Evolutionary conservation across 2,113 vertebrate species (phyloP).

Genomic region (Paradoxurus hermaphroditus): DNA sequence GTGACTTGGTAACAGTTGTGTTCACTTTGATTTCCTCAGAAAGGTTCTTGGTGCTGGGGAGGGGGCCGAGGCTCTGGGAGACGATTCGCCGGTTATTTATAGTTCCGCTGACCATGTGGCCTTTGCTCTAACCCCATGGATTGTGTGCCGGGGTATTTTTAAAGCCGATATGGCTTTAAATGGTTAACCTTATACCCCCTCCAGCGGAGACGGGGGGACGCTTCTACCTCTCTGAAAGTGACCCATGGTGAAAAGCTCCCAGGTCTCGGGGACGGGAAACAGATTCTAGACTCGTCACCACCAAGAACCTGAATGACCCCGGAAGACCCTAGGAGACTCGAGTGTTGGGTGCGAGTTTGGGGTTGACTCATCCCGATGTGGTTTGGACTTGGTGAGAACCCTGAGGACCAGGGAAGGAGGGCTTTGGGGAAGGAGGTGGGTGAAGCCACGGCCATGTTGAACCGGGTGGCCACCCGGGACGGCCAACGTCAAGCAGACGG

Average conservation of each 20-base stretch:
- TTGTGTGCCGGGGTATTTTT: constrained; percentile 36
- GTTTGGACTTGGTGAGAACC: neutral
- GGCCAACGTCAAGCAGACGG: neutral
- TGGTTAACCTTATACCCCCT: neutral
- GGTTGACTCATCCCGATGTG: neutral
- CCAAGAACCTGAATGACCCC: neutral
- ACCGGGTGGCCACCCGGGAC: neutral
- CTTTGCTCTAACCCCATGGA: neutral
- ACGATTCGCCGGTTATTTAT: constrained; percentile 36
- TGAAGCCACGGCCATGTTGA: neutral
- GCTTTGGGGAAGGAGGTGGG: neutral
- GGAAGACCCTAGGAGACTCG: neutral
- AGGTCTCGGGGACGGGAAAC: neutral
- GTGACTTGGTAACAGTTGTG: constrained; percentile 77
- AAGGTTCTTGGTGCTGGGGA: constrained; percentile 70
- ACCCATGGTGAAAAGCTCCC: neutral
- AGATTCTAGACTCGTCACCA: neutral
- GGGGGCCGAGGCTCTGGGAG: constrained; percentile 9
- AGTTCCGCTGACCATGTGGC: constrained; percentile 41
- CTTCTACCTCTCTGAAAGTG: neutral
- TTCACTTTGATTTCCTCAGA: constrained; percentile 75
- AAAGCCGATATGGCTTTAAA: neutral
- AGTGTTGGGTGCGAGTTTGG: neutral
- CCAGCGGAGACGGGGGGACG: neutral
- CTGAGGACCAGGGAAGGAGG: neutral